A percentile compares a stretch with the other conserved stretches of the same genome.
Conservation (phyloP, 2,113 vertebrate species). For the Apus apus region DNA sequence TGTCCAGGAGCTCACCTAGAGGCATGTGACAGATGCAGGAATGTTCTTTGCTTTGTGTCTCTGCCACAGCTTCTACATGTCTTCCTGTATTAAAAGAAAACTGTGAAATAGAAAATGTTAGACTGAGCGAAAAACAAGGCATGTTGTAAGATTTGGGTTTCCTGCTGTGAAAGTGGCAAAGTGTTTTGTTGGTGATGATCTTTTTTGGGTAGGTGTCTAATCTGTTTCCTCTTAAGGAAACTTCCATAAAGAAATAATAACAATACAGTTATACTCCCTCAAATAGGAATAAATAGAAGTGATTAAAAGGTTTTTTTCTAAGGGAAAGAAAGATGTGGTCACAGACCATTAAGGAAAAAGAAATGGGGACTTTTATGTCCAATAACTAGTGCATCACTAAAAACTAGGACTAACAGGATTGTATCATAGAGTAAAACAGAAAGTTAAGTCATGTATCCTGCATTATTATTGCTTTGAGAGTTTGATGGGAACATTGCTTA, state of each 20-base stretch:
- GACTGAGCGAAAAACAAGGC: neutral
- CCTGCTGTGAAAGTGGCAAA: neutral
- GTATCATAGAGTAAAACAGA: neutral
- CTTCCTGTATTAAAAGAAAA: neutral
- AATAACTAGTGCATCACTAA: neutral
- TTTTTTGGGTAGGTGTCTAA: neutral
- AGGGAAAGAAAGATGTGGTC: neutral
- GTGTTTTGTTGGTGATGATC: neutral
- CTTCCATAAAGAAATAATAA: neutral
- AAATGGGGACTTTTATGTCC: neutral
- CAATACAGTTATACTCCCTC: neutral
- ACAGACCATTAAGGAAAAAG: neutral
- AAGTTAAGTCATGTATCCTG: neutral
- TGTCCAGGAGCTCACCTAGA: rapidly evolving
- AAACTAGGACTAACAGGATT: neutral
- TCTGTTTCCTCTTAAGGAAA: neutral
- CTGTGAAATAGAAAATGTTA: neutral
- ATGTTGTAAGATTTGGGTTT: neutral
- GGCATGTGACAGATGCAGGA: neutral
- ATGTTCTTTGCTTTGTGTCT: neutral
- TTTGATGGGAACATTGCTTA: neutral
- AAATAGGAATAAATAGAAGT: neutral
- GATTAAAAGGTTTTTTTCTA: neutral
- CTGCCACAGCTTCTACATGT: neutral
- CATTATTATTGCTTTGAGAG: neutral